Base-by-base conservation (phyloP, 2,797 vertebrate genomes). In the Gouania willdenowi region DNA sequence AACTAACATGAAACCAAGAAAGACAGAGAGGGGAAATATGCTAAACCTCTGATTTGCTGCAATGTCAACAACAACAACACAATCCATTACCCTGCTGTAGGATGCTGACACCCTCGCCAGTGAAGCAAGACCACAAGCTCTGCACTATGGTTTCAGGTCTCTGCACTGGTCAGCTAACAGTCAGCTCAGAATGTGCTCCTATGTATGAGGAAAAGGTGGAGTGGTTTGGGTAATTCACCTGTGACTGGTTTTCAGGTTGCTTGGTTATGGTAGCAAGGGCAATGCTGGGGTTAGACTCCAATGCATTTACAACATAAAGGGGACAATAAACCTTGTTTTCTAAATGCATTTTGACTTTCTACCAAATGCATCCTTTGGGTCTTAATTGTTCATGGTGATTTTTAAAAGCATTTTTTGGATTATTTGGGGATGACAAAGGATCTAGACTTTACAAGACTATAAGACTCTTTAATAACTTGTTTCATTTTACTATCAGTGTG, bases 21-120 rank as follows among this genome's bases (percentile, higher is more conserved):
- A 31, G 31, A 11, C 43, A 38, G 19, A 21, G 16, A 56, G 27
- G 53, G 9, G 47, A 52, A 38, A 40, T 26, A 39, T 26, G 22
- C 45, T 57, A 64, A 57, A 44, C 59, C 46, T 58, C 38, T 30
- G 65, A 57, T 45, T 43, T 64, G 51, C 64, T 66, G 71, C 52
- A 57, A 61, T 72, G 70, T 81, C 74, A 78, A 83, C 71, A 78
- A 63, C 37, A 13, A 81, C 75, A 82, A 82, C 70, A 81, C 70
- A 75, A 86, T 82, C 81, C 75, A 79, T 83, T 81, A 82, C 67
- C 39, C 70, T 76, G 79, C 71, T 76, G 72, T 50, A 65, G 65
- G 66, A 45, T 45, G 71, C 76, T 67, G 71, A 76, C 71, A 66
- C 58, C 52, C 49, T 59, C 58, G 51, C 56, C 72, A 62, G 53